phyloP scores from a whole-genome alignment of 2,797 vertebrate species.

The Halcyon leucocephala region DNA sequence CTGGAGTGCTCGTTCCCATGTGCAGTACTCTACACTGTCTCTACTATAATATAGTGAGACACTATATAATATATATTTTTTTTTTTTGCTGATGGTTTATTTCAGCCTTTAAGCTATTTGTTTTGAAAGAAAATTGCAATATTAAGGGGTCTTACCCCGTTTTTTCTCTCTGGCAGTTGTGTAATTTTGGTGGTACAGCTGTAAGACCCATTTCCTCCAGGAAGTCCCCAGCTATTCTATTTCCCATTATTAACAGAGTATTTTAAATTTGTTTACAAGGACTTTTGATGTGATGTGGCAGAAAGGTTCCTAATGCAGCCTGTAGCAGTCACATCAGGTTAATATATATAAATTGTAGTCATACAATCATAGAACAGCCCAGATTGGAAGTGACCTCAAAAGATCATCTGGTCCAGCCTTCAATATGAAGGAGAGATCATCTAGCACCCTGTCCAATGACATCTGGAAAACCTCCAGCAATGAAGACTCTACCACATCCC shows the following conservation, averaged over 20 bases:
- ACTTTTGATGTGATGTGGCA: not conserved
- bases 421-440: not conserved
- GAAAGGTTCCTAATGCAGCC: not conserved
- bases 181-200: not conserved
- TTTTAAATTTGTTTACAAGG: not conserved
- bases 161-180: not conserved
- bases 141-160: accelerated
- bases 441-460: not conserved
- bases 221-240: not conserved
- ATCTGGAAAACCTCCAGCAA: not conserved
- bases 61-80: too few species aligned
- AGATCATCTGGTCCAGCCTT: not conserved
- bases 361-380: not conserved
- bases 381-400: not conserved
- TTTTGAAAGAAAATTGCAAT: not conserved
- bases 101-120: not conserved
- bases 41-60: too few species aligned
- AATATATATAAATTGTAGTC: not conserved
- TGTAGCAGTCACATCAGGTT: not conserved
- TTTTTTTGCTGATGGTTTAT: not conserved
- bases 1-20: accelerated
- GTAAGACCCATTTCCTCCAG: not conserved
- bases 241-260: not conserved
- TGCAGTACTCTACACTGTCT: not conserved
- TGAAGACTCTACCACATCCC: not conserved